Conservation (phyloP, 2,113 vertebrate species). For the Chaetorhynchus papuensis region DNA sequence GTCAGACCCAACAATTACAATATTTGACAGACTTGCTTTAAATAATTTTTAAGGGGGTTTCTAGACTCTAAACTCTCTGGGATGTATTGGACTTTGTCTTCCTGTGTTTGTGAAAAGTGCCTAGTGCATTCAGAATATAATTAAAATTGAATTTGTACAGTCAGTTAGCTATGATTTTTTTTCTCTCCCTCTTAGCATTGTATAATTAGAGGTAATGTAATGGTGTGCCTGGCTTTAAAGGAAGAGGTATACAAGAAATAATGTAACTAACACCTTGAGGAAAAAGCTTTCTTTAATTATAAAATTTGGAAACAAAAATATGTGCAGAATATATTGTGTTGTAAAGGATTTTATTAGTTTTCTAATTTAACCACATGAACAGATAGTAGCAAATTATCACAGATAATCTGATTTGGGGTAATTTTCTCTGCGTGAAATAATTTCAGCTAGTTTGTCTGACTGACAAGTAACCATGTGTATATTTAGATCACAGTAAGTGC, state of each 20-base stretch:
- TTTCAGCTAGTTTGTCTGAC: background rate
- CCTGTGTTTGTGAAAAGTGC: slow-evolving; percentile 1
- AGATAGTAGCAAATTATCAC: background rate
- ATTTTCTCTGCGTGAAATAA: background rate
- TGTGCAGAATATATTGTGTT: background rate
- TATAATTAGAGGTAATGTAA: background rate
- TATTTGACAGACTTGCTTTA: background rate
- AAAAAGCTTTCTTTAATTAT: background rate
- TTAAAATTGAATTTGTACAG: background rate
- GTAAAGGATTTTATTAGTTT: background rate
- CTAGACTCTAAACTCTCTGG: background rate
- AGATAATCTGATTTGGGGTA: background rate
- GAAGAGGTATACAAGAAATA: background rate
- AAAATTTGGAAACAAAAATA: background rate
- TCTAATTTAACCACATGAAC: background rate
- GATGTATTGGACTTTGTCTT: background rate
- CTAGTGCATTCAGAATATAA: slow-evolving; percentile 19
- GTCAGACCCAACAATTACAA: background rate
- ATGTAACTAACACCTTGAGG: background rate
- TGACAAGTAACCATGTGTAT: background rate
- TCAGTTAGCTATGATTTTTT: background rate
- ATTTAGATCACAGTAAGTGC: background rate
- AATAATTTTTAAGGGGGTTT: background rate
- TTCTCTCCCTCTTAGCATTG: background rate
- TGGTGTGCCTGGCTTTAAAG: background rate